Percentiles rank a stretch among this genome's conserved stretches.
Evolutionary conservation across 1,140 invertebrate genomes (phyloP).

Genomic region (Aphis gossypii): DNA sequence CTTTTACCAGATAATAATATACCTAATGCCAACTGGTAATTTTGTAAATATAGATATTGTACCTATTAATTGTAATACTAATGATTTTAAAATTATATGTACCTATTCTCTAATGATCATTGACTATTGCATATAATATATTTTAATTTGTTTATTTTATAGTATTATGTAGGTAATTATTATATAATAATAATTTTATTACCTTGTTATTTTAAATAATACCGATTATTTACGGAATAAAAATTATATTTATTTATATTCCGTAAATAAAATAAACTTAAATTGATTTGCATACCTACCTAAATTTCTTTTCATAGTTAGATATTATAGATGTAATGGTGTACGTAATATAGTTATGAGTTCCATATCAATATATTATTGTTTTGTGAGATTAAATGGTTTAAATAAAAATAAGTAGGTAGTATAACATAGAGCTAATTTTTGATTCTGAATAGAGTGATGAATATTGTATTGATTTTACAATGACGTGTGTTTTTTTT

Average conservation of each 20-base stretch:
- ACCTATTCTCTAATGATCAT: not conserved
- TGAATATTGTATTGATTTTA: no score
- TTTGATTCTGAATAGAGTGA: no score
- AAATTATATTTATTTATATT: no score
- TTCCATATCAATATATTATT: not conserved
- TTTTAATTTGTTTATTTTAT: not conserved
- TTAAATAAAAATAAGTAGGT: no score
- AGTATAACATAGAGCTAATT: not conserved
- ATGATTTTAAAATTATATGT: not conserved
- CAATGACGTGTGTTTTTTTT: no score
- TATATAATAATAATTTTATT: not conserved
- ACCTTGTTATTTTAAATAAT: not conserved
- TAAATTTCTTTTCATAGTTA: not conserved
- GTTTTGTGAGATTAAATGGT: no score
- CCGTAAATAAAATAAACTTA: not conserved
- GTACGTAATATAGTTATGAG: no score
- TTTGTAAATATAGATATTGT: not conserved
- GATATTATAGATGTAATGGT: no score
- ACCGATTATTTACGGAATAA: not conserved
- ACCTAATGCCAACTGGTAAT: not conserved
- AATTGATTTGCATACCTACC: not conserved
- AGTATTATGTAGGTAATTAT: no score
- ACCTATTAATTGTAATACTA: not conserved
- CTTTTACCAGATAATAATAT: not conserved
- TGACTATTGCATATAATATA: not conserved